Percentiles rank a stretch among this genome's conserved stretches.
These are phyloP conservation scores for Adela reaumurella DNA, from an alignment of 2,888 invertebrate genomes.

Conservation along the genomic window DNA sequence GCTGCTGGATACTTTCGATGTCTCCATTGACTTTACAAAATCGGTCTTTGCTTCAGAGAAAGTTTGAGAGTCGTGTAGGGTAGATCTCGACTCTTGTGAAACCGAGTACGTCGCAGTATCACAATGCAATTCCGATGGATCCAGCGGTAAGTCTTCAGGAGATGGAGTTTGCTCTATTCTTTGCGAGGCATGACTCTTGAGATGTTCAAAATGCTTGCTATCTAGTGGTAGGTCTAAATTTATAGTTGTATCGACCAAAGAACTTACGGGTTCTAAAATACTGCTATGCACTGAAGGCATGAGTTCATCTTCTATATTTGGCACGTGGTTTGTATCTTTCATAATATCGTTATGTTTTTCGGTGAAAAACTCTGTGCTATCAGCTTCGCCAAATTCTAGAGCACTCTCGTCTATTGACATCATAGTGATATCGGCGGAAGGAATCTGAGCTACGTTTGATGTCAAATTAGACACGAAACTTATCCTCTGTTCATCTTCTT, in stretches of 20 bases:
- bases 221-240: conserved; percentile 54
- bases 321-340: conserved; percentile 7
- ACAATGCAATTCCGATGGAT: conserved; percentile 64
- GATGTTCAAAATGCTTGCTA: conserved; percentile 39
- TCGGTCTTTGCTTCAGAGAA: conserved; percentile 58
- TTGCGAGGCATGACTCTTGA: conserved; percentile 22
- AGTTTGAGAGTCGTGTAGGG: conserved; percentile 53
- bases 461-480: neutral
- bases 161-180: conserved; percentile 79
- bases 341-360: neutral
- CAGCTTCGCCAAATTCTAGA: neutral
- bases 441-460: neutral
- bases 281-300: conserved; percentile 60
- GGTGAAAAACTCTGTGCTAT: neutral
- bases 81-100: conserved; percentile 45
- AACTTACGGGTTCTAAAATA: conserved; percentile 57
- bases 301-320: conserved; percentile 57
- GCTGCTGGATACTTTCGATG: conserved; percentile 67
- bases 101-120: conserved; percentile 50
- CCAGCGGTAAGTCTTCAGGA: conserved; percentile 79
- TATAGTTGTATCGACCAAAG: conserved; percentile 47
- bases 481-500: neutral
- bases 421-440: neutral
- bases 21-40: conserved; percentile 57
- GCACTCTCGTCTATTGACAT: neutral